Evolutionary conservation across 2,113 vertebrate species (phyloP), one percentile per base, ranked within the genome.

Genomic region (Rissa tridactyla): DNA sequence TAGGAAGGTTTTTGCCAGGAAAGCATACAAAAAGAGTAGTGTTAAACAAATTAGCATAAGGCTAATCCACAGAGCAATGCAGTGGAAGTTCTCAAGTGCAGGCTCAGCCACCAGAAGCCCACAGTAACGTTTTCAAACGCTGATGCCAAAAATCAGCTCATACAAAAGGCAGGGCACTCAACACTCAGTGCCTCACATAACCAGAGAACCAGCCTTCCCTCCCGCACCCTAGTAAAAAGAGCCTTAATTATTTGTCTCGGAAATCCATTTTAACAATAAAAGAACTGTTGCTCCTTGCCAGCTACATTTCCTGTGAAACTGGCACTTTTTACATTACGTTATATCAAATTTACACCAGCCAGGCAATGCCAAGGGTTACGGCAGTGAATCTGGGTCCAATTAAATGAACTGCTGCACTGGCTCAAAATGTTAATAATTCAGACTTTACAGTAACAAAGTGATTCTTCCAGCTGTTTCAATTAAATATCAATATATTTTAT

Each of bases 381-480:
- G 23, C 58, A 46, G 34, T 13, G 40, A 78, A 73, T 20, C 44
- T 16, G 46, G 57, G 82, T 64, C 57, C 92, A 87, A 89, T 79
- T 84, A 94, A 85, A 88, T 26, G n/a, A 82, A 81, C 49, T 47
- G 54, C 78, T 76, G 32, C 29, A 57, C 46, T 5, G 19, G 57
- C 61, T 93, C 23, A 25, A 81, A 66, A 60, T 30, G 60, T 95
- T 92, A 82, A 79, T 72, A 88, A 95, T 66, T 88, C 92, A 80
- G 57, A n/a, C 49, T 93, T 90, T 79, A 60, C 38, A 77, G 86
- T 27, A 86, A 88, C 77, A 61, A 90, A 88, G 51, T 10, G 26
- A 83, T 69, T 66, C 36, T 64, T 76, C 34, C 62, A 79, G 18
- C 40, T 83, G 79, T 44, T 88, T 70, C 88, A 86, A 58, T 91